A percentile compares a stretch with the other conserved stretches of the same genome.
Conservation (phyloP, 2,797 vertebrate genomes). For the Liasis olivaceus region DNA sequence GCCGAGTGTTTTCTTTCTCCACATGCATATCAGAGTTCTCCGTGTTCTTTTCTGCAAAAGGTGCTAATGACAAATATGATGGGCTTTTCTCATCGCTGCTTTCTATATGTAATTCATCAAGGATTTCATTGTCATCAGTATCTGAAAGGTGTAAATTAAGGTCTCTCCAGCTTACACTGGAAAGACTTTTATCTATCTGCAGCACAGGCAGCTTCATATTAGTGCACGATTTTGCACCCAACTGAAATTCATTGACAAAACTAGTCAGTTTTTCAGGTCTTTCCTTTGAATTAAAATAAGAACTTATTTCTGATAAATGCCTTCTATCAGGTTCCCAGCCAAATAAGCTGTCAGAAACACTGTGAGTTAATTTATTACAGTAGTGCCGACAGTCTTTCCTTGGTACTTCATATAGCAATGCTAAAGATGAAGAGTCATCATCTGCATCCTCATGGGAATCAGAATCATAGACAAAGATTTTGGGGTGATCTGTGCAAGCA, state of each 20-base stretch:
- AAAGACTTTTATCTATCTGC: conserved; percentile 68
- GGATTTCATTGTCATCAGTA: conserved; percentile 79
- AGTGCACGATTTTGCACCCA: conserved; percentile 71
- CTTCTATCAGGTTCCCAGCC: conserved; percentile 78
- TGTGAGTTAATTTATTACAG: conserved; percentile 81
- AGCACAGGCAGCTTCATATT: conserved; percentile 66
- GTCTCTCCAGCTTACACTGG: conserved; percentile 53
- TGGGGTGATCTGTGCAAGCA: conserved; percentile 64
- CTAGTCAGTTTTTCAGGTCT: conserved; percentile 82
- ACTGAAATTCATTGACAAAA: conserved; percentile 80
- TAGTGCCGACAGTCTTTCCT: conserved; percentile 75
- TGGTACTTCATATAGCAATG: conserved; percentile 72
- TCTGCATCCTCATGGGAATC: conserved; percentile 81
- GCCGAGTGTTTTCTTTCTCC: conserved; percentile 67
- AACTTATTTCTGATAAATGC: conserved; percentile 62
- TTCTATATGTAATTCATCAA: conserved; percentile 77
- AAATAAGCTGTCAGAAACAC: conserved; percentile 87
- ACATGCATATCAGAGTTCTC: conserved; percentile 71
- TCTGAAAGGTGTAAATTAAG: conserved; percentile 78
- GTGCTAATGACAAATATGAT: conserved; percentile 70
- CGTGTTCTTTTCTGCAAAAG: conserved; percentile 68
- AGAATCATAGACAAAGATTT: conserved; percentile 81
- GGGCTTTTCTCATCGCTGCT: conserved; percentile 75
- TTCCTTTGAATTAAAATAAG: conserved; percentile 79
- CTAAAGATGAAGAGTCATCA: conserved; percentile 77